Evolutionary conservation across 2,888 invertebrate species (phyloP).

Genomic region (Spicauda simplicius): DNA sequence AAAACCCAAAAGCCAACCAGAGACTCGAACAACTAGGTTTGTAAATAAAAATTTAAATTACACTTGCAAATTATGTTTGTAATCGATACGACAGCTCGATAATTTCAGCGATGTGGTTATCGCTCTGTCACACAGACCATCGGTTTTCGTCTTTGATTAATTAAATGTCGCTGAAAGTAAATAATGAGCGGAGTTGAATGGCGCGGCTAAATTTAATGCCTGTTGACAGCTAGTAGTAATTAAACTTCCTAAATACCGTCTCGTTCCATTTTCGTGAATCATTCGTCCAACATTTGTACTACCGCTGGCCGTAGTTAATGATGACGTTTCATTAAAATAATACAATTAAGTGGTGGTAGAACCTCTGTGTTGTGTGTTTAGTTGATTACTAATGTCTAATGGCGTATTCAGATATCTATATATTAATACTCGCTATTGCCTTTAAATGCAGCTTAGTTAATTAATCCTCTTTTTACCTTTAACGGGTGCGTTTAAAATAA

Average conservation of each 20-base stretch:
- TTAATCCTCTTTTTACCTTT: too few relatives aligned
- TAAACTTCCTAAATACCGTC: constrained; percentile 3
- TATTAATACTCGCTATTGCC: too few relatives aligned
- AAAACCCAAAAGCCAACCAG: too few relatives aligned
- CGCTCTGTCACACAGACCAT: constrained; percentile 22
- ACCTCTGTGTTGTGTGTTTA: too few relatives aligned
- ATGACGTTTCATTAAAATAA: too few relatives aligned
- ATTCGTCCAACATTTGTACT: neutral
- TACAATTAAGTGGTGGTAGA: too few relatives aligned
- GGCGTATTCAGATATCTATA: too few relatives aligned
- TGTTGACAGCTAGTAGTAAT: constrained; percentile 11
- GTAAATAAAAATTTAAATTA: neutral
- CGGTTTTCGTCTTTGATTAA: constrained; percentile 23
- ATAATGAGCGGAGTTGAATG: constrained; percentile 13
- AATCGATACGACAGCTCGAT: constrained; percentile 21
- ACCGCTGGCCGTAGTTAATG: too few relatives aligned
- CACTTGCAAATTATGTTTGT: constrained; percentile 16
- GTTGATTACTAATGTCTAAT: too few relatives aligned
- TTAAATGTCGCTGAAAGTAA: constrained; percentile 31
- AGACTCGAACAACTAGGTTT: too few relatives aligned
- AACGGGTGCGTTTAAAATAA: too few relatives aligned
- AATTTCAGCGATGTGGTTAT: constrained; percentile 19
- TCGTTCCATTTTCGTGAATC: neutral
- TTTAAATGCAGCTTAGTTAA: too few relatives aligned
- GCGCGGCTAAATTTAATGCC: constrained; percentile 4